Percentiles rank a stretch among this genome's conserved stretches.
Conservation (phyloP, 2,888 invertebrate species). For the Stegophylla sp. region DNA sequence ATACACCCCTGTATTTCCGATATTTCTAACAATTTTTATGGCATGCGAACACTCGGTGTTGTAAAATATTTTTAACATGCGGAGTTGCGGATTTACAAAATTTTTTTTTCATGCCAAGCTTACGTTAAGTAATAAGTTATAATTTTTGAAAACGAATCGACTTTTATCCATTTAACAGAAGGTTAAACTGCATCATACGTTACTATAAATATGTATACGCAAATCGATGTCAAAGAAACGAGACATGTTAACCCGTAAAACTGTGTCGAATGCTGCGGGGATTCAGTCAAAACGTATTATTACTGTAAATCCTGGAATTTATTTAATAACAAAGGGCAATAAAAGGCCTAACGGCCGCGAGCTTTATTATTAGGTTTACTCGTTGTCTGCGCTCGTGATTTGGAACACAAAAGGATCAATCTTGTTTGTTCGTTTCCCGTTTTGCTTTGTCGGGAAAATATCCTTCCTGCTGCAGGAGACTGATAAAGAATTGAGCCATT, state of each 20-base stretch:
- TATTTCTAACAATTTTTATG: no score
- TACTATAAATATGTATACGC: neutral
- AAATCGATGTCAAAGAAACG: neutral
- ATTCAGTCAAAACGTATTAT: conserved; percentile 1
- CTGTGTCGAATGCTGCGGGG: neutral
- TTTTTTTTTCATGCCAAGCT: no score
- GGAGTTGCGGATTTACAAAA: no score
- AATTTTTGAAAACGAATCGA: neutral
- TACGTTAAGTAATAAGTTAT: neutral
- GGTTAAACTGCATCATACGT: neutral
- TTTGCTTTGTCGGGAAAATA: conserved; percentile 31
- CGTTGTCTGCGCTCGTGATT: conserved; percentile 38
- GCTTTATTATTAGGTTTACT: conserved; percentile 46
- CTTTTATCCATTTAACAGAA: neutral
- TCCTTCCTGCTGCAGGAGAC: neutral
- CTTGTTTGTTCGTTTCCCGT: conserved; percentile 38
- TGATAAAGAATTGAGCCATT: neutral
- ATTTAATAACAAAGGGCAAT: conserved; percentile 17
- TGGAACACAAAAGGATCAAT: conserved; percentile 48
- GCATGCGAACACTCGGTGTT: no score
- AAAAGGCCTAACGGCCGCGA: conserved; percentile 27
- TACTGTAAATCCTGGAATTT: conserved; percentile 6
- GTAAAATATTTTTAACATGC: no score
- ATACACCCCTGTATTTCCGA: no score
- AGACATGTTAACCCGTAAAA: neutral